A percentile compares a stretch with the other conserved stretches of the same genome.
Conservation (phyloP, 2,888 invertebrate species). For the Ecliptopera silaceata region DNA sequence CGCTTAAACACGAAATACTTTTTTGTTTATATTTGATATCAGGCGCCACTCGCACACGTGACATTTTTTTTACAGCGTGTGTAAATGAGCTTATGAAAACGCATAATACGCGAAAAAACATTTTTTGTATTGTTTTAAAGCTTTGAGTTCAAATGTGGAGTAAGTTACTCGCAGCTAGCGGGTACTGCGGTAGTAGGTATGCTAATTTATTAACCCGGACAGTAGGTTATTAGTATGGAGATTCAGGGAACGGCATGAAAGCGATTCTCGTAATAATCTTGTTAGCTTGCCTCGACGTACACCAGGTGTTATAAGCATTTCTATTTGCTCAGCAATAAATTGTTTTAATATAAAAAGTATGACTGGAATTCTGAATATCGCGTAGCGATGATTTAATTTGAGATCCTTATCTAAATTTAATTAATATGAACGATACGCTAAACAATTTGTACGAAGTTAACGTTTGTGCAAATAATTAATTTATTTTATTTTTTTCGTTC, state of each 20-base stretch:
- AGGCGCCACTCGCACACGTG: conserved; percentile 39
- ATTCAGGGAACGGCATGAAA: conserved; percentile 30
- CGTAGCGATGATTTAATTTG: too few relatives aligned
- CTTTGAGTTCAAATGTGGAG: conserved; percentile 40
- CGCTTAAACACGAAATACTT: conserved; percentile 53
- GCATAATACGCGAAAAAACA: conserved; percentile 45
- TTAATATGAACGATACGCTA: too few relatives aligned
- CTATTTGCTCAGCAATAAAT: conserved; percentile 28
- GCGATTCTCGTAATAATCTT: conserved; percentile 34
- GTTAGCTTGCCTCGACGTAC: conserved; percentile 31
- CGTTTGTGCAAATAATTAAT: too few relatives aligned
- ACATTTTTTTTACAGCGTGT: conserved; percentile 46
- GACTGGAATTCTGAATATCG: too few relatives aligned
- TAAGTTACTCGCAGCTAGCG: conserved; percentile 43
- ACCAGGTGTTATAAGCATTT: conserved; percentile 29
- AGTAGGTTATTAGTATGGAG: conserved; percentile 46
- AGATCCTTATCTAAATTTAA: too few relatives aligned
- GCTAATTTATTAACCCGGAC: conserved; percentile 46
- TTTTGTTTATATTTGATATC: conserved; percentile 52
- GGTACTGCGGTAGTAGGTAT: conserved; percentile 43
- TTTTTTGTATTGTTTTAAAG: conserved; percentile 39
- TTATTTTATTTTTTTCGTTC: too few relatives aligned
- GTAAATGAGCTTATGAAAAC: conserved; percentile 39
- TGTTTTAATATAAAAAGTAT: not conserved
- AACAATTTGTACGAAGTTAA: too few relatives aligned